Evolutionary conservation across 2,113 vertebrate species (phyloP), one percentile per base, ranked within the genome.

Genomic region (Podarcis cretensis): DNA sequence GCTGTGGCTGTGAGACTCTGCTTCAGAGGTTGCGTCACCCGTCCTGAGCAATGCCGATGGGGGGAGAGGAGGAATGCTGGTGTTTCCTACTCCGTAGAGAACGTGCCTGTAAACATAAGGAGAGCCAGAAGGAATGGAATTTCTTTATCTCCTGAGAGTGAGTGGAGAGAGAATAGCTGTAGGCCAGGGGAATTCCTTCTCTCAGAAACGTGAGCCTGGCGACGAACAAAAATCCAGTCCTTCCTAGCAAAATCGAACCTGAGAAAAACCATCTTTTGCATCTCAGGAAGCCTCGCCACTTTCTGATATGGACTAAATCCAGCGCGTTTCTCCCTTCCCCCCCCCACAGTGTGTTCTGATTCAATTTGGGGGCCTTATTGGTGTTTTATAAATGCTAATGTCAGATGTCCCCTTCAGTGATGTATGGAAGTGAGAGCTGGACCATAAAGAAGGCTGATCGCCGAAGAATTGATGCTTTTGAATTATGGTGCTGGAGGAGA

Each of bases 91-190:
- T 27, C 13, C 9, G 35, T 16, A 92, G 27, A 75, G 54, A 75
- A 90, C 82, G n/a, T 66, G 4, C 20, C 48, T 81, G 82, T 74
- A 90, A 81, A 54, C 65, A 20, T 0, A 5, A 91, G 21, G 86
- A 90, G 90, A 93, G 79, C 57, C 79, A 91, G 87, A 89, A 89
- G 86, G 89, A 92, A 77, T 0, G 48, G 79, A 87, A 89, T 89
- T 89, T 91, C 89, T 90, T 95, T 95, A 93, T 95, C 92, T 93
- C 76, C 13, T 68, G n/a, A 93, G 86, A 90, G 78, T 73, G 92
- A 83, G 40, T 43, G 27, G 25, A 86, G 66, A 48, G 75, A 48
- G 75, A 92, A 81, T 87, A 84, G 90, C 93, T 85, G 88, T 0
- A 3, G 91, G 93, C 90, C 82, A 89, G 9, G 89, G 65, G 79